Evolutionary conservation across 2,113 vertebrate genomes (phyloP).

Genomic region (Polyodon spathula): DNA sequence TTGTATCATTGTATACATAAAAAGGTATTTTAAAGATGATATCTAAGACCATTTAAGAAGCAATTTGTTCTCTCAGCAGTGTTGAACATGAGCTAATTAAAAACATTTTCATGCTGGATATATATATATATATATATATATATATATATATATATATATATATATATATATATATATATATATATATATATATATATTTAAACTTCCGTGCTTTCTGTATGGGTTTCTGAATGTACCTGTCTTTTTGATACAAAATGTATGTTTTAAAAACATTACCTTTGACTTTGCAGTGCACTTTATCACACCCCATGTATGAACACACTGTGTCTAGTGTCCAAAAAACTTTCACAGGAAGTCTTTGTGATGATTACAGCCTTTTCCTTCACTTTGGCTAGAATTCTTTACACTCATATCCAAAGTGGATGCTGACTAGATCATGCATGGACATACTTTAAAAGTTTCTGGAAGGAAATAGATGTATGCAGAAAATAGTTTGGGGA

Average conservation of each 20-base stretch:
- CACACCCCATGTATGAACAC: slow-evolving; percentile 46
- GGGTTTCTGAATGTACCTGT: slow-evolving; percentile 28
- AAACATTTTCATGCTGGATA: slow-evolving; percentile 36
- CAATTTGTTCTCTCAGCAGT: slow-evolving; percentile 61
- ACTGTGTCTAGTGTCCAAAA: slow-evolving; percentile 45
- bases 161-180: too few species aligned
- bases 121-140: too few species aligned
- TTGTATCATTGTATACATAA: slow-evolving; percentile 57
- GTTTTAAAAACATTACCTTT: slow-evolving; percentile 59
- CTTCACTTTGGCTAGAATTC: slow-evolving; percentile 2
- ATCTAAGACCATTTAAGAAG: slow-evolving; percentile 57
- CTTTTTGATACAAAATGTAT: slow-evolving; percentile 50
- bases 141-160: too few species aligned
- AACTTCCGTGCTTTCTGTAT: slow-evolving; percentile 20
- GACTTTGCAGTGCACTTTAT: slow-evolving; percentile 50
- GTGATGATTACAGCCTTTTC: slow-evolving; percentile 38
- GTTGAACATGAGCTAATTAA: slow-evolving; percentile 68
- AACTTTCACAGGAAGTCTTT: slow-evolving; percentile 41
- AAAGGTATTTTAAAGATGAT: slow-evolving; percentile 87
- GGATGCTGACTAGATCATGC: neutral
- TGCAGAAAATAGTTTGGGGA: neutral
- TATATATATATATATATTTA: too few species aligned
- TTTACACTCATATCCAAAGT: neutral
- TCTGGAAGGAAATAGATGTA: neutral
- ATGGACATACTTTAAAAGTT: neutral